Conservation (phyloP, 2,888 invertebrate species). For the Leptopterna dolabrata region DNA sequence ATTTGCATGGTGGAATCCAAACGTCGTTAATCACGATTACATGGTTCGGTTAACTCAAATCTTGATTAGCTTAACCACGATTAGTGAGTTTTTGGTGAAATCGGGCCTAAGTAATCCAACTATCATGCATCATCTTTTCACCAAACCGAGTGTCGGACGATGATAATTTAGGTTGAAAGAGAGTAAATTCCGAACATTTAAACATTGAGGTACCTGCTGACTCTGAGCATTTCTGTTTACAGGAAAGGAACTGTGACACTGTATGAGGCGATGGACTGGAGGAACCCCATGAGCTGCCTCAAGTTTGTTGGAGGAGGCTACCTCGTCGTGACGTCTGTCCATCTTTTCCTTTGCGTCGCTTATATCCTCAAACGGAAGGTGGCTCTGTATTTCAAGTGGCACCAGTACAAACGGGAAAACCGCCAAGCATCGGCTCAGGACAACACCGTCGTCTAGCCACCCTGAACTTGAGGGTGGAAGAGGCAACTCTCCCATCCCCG, state of each 20-base stretch:
- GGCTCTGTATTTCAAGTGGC: background rate
- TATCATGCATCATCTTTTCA: too few species aligned
- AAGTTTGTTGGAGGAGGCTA: slow-evolving; percentile 72
- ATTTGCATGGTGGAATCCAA: too few species aligned
- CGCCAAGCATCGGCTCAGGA: background rate
- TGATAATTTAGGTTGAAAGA: too few species aligned
- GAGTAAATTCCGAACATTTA: too few species aligned
- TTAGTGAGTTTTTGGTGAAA: too few species aligned
- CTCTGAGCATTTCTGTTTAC: slow-evolving; percentile 61
- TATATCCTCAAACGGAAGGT: slow-evolving; percentile 27
- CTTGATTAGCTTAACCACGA: too few species aligned
- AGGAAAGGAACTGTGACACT: slow-evolving; percentile 76
- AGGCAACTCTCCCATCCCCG: background rate
- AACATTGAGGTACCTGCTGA: too few species aligned
- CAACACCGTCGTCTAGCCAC: slow-evolving; percentile 30
- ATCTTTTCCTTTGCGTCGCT: slow-evolving; percentile 32
- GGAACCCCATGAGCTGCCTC: slow-evolving; percentile 72
- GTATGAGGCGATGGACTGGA: slow-evolving; percentile 84
- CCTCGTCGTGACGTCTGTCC: slow-evolving; percentile 35
- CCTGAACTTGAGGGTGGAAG: background rate
- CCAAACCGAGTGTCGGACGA: too few species aligned
- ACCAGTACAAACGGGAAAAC: background rate
- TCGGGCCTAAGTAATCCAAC: too few species aligned
- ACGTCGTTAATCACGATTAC: too few species aligned
- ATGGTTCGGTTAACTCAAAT: too few species aligned